phyloP scores from a whole-genome alignment of 1,140 invertebrate genomes.

The Hydropsyche tenuis region DNA sequence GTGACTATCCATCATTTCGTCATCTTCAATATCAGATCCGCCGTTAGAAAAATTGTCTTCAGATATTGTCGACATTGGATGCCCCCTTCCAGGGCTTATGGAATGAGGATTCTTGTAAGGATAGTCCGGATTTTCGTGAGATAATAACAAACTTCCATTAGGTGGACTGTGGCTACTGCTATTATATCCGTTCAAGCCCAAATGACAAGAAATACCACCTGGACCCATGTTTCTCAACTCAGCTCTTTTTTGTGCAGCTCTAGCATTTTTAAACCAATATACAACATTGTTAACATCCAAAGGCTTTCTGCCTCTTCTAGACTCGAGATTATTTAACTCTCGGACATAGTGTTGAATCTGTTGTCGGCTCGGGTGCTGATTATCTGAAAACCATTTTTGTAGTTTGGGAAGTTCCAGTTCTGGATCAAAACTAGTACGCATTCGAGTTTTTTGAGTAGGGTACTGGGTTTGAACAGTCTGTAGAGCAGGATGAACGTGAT shows the following conservation, averaged over 20 bases:
- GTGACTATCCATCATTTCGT: conserved; percentile 62
- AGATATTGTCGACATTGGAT: conserved; percentile 64
- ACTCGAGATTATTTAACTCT: conserved; percentile 91
- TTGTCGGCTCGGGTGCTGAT: conserved; percentile 92
- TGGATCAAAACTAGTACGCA: conserved; percentile 93
- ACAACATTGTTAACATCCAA: conserved; percentile 97
- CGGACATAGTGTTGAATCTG: conserved; percentile 95
- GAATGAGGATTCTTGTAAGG: conserved; percentile 62
- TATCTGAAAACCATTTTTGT: conserved; percentile 94
- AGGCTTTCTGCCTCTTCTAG: conserved; percentile 88
- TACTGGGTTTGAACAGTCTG: conserved; percentile 76
- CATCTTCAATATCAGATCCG: conserved; percentile 69
- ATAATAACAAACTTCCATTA: conserved; percentile 63
- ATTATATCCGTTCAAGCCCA: conserved; percentile 68
- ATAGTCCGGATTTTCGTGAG: conserved; percentile 63
- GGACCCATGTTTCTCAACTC: conserved; percentile 69
- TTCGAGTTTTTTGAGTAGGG: conserved; percentile 86
- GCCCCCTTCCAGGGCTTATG: conserved; percentile 58
- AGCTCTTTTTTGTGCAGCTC: conserved; percentile 91
- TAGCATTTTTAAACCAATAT: conserved; percentile 98
- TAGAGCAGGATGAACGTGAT: conserved; percentile 70
- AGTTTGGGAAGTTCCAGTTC: conserved; percentile 93
- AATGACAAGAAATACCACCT: conserved; percentile 62
- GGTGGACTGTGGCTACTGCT: conserved; percentile 68
- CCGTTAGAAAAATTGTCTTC: conserved; percentile 67